Percentiles rank a stretch among this genome's conserved stretches.
Conservation (phyloP, 64 coral and sea anemone genomes). For the Pocillopora damicornis region DNA sequence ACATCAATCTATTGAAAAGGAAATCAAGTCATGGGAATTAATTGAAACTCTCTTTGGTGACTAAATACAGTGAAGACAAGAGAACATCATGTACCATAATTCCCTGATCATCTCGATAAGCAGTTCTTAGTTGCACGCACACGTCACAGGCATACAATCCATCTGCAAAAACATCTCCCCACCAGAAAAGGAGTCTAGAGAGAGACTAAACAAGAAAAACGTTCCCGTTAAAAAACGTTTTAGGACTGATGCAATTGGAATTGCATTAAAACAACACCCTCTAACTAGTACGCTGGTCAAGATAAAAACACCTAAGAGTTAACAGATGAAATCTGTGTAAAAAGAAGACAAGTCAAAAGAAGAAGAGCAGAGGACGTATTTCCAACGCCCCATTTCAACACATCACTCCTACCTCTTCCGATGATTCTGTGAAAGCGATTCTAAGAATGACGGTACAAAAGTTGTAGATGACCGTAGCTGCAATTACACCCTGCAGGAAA, state of each 20-base stretch:
- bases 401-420: slow-evolving; percentile 32
- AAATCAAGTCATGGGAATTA: too few species aligned
- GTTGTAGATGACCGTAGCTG: slow-evolving; percentile 77
- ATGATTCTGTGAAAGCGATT: slow-evolving; percentile 70
- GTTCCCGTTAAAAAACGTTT: background rate
- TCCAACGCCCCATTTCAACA: too few species aligned
- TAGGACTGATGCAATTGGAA: background rate
- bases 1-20: too few species aligned
- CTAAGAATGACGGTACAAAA: slow-evolving; percentile 69
- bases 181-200: slow-evolving; percentile 56
- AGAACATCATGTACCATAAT: slow-evolving; percentile 64
- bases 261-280: too few species aligned
- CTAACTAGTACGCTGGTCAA: too few species aligned
- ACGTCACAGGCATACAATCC: slow-evolving; percentile 59
- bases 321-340: too few species aligned
- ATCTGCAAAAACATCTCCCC: slow-evolving; percentile 60
- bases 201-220: slow-evolving; percentile 28
- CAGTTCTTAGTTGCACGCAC: slow-evolving; percentile 61
- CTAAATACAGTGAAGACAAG: background rate
- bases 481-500: slow-evolving; percentile 49
- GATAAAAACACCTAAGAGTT: too few species aligned
- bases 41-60: too few species aligned
- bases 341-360: too few species aligned
- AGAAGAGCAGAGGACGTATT: too few species aligned
- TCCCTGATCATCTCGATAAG: slow-evolving; percentile 79